A percentile compares a stretch with the other conserved stretches of the same genome.
phyloP scores from a whole-genome alignment of 2,888 invertebrate genomes.

The Watsonalla binaria region DNA sequence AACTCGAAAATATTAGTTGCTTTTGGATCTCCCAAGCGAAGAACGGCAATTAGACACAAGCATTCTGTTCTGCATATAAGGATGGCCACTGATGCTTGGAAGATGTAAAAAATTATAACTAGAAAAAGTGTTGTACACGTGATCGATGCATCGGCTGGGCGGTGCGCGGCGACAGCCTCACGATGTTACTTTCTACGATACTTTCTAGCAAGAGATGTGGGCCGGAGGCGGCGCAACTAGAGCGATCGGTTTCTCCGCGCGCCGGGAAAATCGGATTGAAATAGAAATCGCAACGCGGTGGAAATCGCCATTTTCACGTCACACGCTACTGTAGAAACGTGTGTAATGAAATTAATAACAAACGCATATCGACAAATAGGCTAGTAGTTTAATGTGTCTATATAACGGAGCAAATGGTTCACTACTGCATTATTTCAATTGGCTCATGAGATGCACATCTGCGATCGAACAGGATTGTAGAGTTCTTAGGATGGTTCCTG shows the following conservation, averaged over 20 bases:
- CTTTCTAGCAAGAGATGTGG: constrained; percentile 78
- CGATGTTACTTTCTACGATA: constrained; percentile 77
- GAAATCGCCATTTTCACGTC: constrained; percentile 40
- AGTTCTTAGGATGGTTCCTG: no score
- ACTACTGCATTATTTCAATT: no score
- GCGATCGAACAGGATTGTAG: no score
- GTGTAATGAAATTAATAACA: constrained; percentile 12
- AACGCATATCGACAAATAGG: not conserved
- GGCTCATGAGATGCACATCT: no score
- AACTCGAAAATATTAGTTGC: no score
- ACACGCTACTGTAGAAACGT: constrained; percentile 55
- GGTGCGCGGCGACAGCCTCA: constrained; percentile 59
- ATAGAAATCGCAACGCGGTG: constrained; percentile 73
- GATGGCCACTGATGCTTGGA: constrained; percentile 14
- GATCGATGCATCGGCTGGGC: constrained; percentile 64
- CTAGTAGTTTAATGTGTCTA: not conserved
- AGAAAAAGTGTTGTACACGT: constrained; percentile 58
- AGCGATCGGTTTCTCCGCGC: constrained; percentile 76
- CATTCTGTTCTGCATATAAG: not conserved
- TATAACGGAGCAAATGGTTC: not conserved
- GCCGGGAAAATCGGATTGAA: constrained; percentile 77
- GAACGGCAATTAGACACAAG: not conserved
- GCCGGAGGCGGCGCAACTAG: constrained; percentile 70
- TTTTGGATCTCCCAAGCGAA: not conserved
- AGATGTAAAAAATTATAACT: constrained; percentile 38